phyloP scores from a whole-genome alignment of 2,113 vertebrate genomes.

The Marmota flaviventris region DNA sequence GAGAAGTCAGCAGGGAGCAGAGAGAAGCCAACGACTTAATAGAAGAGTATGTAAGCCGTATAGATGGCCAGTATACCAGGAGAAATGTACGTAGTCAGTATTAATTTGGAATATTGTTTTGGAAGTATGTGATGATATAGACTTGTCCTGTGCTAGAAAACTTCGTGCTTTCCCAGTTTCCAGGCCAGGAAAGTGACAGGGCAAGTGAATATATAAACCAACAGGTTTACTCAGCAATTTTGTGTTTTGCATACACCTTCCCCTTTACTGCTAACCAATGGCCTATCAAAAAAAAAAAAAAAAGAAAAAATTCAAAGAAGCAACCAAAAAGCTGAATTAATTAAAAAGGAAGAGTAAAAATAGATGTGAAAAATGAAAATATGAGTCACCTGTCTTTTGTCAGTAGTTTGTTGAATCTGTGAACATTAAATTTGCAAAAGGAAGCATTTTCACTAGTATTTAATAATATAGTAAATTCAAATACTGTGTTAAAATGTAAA shows the following conservation, averaged over 20 bases:
- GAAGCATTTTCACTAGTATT: neutral
- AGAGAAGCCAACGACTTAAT: neutral
- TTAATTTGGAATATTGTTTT: neutral
- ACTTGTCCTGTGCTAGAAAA: neutral
- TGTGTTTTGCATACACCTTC: neutral
- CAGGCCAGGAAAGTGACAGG: neutral
- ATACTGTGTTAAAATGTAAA: neutral
- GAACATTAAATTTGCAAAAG: neutral
- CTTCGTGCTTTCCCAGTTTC: neutral
- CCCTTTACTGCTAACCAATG: neutral
- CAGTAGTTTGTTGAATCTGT: neutral
- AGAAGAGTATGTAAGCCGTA: neutral
- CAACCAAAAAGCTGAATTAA: neutral
- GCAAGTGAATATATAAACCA: neutral
- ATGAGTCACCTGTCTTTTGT: neutral
- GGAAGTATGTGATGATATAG: neutral
- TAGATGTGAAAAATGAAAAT: neutral
- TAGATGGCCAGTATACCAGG: neutral
- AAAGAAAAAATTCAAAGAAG: neutral
- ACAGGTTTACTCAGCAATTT: neutral
- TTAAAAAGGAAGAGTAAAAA: neutral
- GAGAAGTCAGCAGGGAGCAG: neutral
- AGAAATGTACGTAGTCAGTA: neutral
- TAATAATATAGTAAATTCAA: neutral
- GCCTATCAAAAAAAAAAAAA: neutral